Evolutionary conservation across 2,888 invertebrate species (phyloP).

Genomic region (Prosapia bicincta): DNA sequence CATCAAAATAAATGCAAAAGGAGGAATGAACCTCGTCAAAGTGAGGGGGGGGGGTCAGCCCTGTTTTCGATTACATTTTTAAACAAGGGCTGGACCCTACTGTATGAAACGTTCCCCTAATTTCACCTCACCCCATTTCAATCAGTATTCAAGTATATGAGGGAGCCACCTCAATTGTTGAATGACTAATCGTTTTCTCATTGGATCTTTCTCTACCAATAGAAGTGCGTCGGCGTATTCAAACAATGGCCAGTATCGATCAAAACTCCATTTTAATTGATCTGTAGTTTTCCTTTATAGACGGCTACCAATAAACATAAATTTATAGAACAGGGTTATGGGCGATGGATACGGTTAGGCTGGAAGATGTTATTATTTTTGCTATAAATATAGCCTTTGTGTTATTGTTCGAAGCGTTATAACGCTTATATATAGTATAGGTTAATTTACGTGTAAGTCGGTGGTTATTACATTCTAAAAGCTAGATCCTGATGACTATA

Average conservation of each 20-base stretch:
- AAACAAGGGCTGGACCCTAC: not conserved
- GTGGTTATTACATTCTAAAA: no score
- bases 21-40: not conserved
- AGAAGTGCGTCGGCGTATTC: not conserved
- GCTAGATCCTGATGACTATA: no score
- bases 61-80: constrained; percentile 2
- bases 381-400: no score
- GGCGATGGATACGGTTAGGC: no score
- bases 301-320: no score
- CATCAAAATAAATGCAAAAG: not conserved
- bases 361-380: no score
- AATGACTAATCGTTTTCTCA: not conserved
- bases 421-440: no score
- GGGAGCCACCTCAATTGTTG: not conserved
- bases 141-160: not conserved
- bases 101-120: not conserved
- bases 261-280: not conserved
- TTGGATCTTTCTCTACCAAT: not conserved
- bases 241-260: not conserved
- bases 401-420: no score
- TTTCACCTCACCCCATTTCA: not conserved
- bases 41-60: not conserved
- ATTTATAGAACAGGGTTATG: no score
- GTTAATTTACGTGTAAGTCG: no score
- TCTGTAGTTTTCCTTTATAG: not conserved